Evolutionary conservation across 2,113 vertebrate species (phyloP), one percentile per base, ranked within the genome.

Genomic region (Misgurnus anguillicaudatus): DNA sequence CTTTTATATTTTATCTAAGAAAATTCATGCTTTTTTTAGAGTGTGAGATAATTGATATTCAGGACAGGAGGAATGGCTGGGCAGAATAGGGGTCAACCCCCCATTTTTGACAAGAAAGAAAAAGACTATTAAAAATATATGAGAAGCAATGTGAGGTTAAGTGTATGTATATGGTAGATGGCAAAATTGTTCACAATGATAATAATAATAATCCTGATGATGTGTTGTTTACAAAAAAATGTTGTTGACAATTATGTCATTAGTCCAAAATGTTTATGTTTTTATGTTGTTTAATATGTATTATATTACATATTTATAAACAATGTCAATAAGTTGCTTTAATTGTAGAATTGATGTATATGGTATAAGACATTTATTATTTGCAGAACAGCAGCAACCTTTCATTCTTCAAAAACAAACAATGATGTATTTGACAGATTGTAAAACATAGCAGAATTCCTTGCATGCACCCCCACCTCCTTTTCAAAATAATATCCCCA

Each of bases 21-120:
- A 51, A 51, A 51, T n/a, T n/a, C n/a, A 5, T 5, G 13, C 1
- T 14, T 14, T 55, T 84, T 90, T 72, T 69, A 55, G 63, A 66
- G 77, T 88, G 84, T 31, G 88, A 90, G 90, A 14, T 21, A 86
- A 91, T 90, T 92, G 86, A 91, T 80, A 83, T 75, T 57, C 7
- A 70, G 41, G 24, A 79, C 17, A 70, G 58, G 45, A 48, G 62
- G 69, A 82, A 51, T 77, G 16, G 21, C 24, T 80, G 39, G 67
- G 74, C 79, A 21, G 67, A 80, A 83, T 16, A 31, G 62, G 65
- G 61, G 65, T 55, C 48, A n/a, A 63, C 60, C 45, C n/a, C 60
- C 48, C 14, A 74, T 36, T 57, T 78, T 67, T 24, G 39, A 69
- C 16, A 60, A 83, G 66, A 42, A 0, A 21, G 62, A 76, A 81